Evolutionary conservation across 2,797 vertebrate genomes (phyloP).

Genomic region (Falco peregrinus): DNA sequence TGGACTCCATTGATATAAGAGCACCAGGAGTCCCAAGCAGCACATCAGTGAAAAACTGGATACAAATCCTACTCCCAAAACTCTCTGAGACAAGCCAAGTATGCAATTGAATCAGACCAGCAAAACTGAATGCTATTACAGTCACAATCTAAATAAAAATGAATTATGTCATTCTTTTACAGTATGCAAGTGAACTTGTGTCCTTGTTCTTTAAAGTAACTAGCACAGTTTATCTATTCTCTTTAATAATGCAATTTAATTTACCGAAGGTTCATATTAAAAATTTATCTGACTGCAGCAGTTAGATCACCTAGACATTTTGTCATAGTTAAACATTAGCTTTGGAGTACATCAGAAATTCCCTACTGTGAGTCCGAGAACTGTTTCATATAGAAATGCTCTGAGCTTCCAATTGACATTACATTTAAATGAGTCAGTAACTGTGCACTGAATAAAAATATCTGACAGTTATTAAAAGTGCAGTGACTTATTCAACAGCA

Average conservation of each 20-base stretch:
- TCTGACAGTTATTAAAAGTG: not conserved
- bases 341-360: slow-evolving; percentile 55
- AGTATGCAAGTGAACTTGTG: not conserved
- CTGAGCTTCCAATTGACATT: slow-evolving; percentile 1
- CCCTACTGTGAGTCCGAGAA: not conserved
- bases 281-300: slow-evolving; percentile 59
- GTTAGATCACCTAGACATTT: slow-evolving; percentile 54
- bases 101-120: not conserved
- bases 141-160: slow-evolving; percentile 33
- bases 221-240: slow-evolving; percentile 44
- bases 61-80: not conserved
- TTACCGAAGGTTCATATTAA: slow-evolving; percentile 63
- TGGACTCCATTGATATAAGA: not conserved
- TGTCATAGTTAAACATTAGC: slow-evolving; percentile 61
- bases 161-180: slow-evolving; percentile 12
- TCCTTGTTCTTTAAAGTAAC: slow-evolving; percentile 38
- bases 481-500: not conserved
- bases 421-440: slow-evolving; percentile 37
- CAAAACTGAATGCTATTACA: not conserved
- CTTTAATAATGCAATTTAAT: slow-evolving; percentile 71
- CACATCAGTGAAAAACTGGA: not conserved
- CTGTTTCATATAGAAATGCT: not conserved
- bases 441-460: slow-evolving; percentile 39
- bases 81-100: not conserved
- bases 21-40: not conserved